Evolutionary conservation across 1,140 invertebrate species (phyloP), one percentile per base, ranked within the genome.

Genomic region (Vanessa atalanta): DNA sequence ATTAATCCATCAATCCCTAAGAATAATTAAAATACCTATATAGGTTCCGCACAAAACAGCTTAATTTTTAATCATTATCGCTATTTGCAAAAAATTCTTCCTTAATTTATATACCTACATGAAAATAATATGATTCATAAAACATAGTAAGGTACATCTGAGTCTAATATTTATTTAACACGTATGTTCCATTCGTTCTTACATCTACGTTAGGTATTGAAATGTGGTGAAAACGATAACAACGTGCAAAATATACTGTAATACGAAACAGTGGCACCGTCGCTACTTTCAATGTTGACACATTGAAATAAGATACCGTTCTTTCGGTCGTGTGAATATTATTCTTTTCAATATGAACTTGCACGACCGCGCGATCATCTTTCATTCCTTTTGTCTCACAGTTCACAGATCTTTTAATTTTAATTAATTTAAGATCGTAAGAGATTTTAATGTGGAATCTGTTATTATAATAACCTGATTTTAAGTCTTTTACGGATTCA

Each of bases 221-320:
- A 55, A 66, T 74, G 73, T 67, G 47, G 75, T 75, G 65, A 72
- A 75, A 81, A 83, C 76, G 72, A 79, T 83, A 83, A 78, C 75
- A 75, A 61, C 63, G 76, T 73, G 74, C 72, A 77, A 76, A 79
- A 79, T 83, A 79, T 76, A 73, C 78, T 77, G 80, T 83, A 81
- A 83, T 65, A 76, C 51, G 79, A 81, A 79, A 77, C 78, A 77
- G 55, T 65, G 67, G 60, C 65, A 79, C 53, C 53, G 53, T 67
- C 69, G 63, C 66, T 70, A 81, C 77, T 75, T 71, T 80, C 77
- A 80, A 80, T 83, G 83, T 85, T 83, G 83, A 83, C 80, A 83
- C 77, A 83, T 80, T 77, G 81, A 75, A 82, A 81, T 80, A 80
- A 80, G 79, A 85, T 80, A 83, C 83, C 80, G 82, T 81, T 85